A percentile compares a stretch with the other conserved stretches of the same genome.
These are phyloP conservation scores for Tenebrio molitor DNA, from an alignment of 1,140 invertebrate species.

Conservation along the genomic window DNA sequence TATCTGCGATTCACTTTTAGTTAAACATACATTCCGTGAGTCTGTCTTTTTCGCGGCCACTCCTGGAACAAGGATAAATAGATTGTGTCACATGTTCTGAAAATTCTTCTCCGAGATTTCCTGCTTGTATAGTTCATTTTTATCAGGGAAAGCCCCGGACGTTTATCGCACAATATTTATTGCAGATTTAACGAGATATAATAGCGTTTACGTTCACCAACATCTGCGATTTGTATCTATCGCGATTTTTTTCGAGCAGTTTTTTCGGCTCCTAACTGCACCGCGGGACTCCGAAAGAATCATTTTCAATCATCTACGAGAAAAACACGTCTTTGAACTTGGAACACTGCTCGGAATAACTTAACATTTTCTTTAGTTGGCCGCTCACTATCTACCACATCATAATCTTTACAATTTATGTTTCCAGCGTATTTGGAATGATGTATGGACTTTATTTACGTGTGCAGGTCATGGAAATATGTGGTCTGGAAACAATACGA, in stretches of 20 bases:
- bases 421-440: slow-evolving; percentile 38
- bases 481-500: slow-evolving; percentile 35
- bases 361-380: slow-evolving; percentile 31
- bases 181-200: slow-evolving; percentile 31
- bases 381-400: slow-evolving; percentile 16
- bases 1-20: slow-evolving; percentile 39
- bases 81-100: slow-evolving; percentile 32
- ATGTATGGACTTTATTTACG: slow-evolving; percentile 37
- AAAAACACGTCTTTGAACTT: slow-evolving; percentile 16
- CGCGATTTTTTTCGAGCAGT: background rate
- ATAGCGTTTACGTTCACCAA: background rate
- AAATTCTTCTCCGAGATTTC: slow-evolving; percentile 22
- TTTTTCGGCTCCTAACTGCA: background rate
- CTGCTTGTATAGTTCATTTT: slow-evolving; percentile 32
- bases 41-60: slow-evolving; percentile 28
- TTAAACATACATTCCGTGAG: slow-evolving; percentile 37
- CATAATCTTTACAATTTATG: slow-evolving; percentile 36
- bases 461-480: slow-evolving; percentile 38
- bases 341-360: slow-evolving; percentile 27
- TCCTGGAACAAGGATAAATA: slow-evolving; percentile 37
- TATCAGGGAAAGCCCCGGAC: slow-evolving; percentile 26
- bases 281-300: background rate
- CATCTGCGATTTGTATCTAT: slow-evolving; percentile 8
- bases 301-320: slow-evolving; percentile 31
- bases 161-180: slow-evolving; percentile 35